Percentiles rank a stretch among this genome's conserved stretches.
Conservation (phyloP, 2,113 vertebrate species). For the Scatophagus argus region DNA sequence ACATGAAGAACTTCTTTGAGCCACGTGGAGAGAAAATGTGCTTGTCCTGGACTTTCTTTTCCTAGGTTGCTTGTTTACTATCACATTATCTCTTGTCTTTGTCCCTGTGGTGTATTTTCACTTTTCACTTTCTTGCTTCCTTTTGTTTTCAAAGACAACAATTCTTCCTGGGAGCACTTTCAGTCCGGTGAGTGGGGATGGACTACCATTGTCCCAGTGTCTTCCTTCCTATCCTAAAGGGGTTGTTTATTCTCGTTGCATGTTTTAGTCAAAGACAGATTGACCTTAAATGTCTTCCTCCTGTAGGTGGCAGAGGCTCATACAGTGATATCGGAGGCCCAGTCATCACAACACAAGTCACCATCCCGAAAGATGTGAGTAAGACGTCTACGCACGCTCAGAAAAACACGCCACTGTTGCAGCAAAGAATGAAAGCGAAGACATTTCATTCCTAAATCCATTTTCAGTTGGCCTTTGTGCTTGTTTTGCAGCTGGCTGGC, state of each 20-base stretch:
- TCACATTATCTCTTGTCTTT: conserved; percentile 24
- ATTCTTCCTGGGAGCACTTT: conserved; percentile 84
- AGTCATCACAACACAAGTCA: conserved; percentile 98
- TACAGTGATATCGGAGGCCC: conserved; percentile 97
- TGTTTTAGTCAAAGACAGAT: not conserved
- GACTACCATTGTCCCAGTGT: conserved; percentile 14
- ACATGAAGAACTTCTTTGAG: not conserved
- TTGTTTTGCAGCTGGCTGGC: conserved; percentile 89
- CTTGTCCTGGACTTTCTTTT: not conserved
- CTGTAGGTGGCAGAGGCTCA: conserved; percentile 89
- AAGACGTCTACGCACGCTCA: not conserved
- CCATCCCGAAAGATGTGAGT: conserved; percentile 99
- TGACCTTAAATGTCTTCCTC: not conserved
- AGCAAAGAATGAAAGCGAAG: not conserved
- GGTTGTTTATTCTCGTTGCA: conserved; percentile 15
- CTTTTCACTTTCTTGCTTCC: conserved; percentile 55
- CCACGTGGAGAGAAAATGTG: not conserved
- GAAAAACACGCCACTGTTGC: not conserved
- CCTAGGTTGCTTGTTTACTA: conserved; percentile 16
- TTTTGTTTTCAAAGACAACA: conserved; percentile 80
- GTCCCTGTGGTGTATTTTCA: conserved; percentile 46
- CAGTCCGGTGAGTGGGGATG: conserved; percentile 78
- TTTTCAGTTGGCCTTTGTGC: not conserved
- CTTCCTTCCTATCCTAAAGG: conserved; percentile 22
- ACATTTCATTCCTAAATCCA: not conserved